phyloP scores from a whole-genome alignment of 2,797 vertebrate species.

The Melopsittacus undulatus region DNA sequence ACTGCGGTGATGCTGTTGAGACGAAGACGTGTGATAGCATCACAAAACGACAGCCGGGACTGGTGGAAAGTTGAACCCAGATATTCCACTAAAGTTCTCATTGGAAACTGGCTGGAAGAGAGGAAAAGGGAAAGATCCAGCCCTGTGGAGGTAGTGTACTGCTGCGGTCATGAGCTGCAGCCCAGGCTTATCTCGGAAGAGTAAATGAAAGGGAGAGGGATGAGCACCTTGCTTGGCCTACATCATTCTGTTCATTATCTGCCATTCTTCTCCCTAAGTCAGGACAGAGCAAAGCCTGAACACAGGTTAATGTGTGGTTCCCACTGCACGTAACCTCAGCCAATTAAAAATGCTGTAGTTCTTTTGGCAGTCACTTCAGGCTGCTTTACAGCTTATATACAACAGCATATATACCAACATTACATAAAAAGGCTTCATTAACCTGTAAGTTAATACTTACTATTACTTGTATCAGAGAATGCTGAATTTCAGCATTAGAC shows the following conservation, averaged over 20 bases:
- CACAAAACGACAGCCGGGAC: background rate
- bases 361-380: background rate
- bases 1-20: background rate
- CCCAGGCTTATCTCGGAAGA: background rate
- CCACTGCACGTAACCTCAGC: background rate
- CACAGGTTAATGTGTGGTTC: background rate
- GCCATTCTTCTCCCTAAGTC: background rate
- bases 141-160: background rate
- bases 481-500: background rate
- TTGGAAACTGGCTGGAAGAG: constrained; percentile 68
- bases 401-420: background rate
- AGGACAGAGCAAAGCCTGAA: background rate
- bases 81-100: constrained; percentile 45
- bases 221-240: background rate
- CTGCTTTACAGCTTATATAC: background rate
- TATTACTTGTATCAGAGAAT: background rate
- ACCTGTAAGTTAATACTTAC: background rate
- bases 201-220: background rate
- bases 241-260: background rate
- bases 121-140: constrained; percentile 47
- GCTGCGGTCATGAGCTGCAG: background rate
- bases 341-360: background rate
- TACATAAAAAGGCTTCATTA: background rate
- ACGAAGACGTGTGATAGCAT: background rate
- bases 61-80: constrained; percentile 30